phyloP scores from a whole-genome alignment of 1,140 invertebrate genomes.

The Heliconius himera region DNA sequence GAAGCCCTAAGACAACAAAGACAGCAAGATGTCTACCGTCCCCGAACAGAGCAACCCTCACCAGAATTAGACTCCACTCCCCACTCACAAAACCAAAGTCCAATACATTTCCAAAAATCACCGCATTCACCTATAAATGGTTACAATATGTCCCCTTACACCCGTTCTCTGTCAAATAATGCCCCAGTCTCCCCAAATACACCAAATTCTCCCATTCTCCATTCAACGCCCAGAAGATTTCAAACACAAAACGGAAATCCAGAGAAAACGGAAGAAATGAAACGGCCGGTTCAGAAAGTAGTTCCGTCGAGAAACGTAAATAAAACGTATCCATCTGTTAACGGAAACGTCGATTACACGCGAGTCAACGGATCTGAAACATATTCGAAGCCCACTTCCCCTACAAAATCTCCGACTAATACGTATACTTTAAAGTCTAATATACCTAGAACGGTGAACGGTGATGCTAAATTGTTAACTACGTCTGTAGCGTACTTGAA shows the following conservation, averaged over 20 bases:
- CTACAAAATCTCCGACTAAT: conserved; percentile 83
- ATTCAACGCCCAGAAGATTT: conserved; percentile 73
- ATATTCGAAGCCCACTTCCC: conserved; percentile 88
- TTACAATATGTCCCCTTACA: conserved; percentile 72
- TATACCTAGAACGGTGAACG: conserved; percentile 67
- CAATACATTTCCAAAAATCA: conserved; percentile 66
- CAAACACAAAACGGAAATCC: conserved; percentile 67
- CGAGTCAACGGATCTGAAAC: conserved; percentile 76
- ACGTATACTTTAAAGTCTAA: conserved; percentile 80
- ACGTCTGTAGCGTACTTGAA: conserved; percentile 83
- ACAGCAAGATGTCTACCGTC: conserved; percentile 89
- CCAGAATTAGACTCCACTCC: conserved; percentile 73
- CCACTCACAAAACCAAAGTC: conserved; percentile 66
- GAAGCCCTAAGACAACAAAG: conserved; percentile 92
- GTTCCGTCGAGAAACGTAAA: conserved; percentile 82
- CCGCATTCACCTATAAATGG: conserved; percentile 79
- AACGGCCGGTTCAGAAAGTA: conserved; percentile 83
- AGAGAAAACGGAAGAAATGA: conserved; percentile 67
- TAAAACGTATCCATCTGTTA: conserved; percentile 69
- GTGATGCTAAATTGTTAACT: conserved; percentile 80
- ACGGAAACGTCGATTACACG: conserved; percentile 68
- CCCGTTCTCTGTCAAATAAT: conserved; percentile 67
- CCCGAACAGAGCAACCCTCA: conserved; percentile 79
- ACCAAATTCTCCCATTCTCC: conserved; percentile 73
- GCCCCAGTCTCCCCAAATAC: conserved; percentile 60